These are phyloP conservation scores for Sepiola atlantica DNA, from an alignment of 2,888 invertebrate genomes.

Conservation along the genomic window DNA sequence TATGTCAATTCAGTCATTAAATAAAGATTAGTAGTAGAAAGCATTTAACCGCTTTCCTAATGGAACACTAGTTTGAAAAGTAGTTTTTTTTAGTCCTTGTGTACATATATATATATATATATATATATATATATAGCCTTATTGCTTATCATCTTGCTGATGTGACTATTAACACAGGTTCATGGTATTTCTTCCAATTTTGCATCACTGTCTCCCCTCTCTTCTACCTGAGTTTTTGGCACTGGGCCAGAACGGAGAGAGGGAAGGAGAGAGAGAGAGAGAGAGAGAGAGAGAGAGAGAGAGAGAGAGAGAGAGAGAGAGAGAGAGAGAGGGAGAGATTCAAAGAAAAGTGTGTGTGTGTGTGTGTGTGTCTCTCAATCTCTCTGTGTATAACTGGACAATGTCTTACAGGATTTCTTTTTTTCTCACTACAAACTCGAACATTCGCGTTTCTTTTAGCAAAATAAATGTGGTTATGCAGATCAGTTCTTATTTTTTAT, in stretches of 20 bases:
- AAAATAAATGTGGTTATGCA: background rate
- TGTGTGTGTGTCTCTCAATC: no score
- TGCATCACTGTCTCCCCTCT: background rate
- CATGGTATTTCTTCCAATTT: background rate
- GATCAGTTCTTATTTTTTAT: background rate
- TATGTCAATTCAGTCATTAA: background rate
- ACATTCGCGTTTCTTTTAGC: background rate
- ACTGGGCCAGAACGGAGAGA: background rate
- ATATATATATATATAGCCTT: background rate
- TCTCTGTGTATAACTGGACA: background rate
- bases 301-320: background rate
- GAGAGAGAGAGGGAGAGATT: background rate
- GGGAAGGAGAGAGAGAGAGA: background rate
- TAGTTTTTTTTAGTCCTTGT: background rate
- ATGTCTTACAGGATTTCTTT: background rate
- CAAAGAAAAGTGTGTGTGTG: no score
- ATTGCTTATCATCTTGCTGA: background rate
- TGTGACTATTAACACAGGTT: background rate
- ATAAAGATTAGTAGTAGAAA: background rate
- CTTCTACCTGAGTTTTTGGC: slow-evolving; percentile 2
- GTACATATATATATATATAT: background rate
- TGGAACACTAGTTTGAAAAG: background rate
- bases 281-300: background rate
- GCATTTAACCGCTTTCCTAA: background rate
- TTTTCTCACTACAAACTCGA: background rate